phyloP scores from a whole-genome alignment of 2,888 invertebrate genomes.

The Nebria brevicollis region DNA sequence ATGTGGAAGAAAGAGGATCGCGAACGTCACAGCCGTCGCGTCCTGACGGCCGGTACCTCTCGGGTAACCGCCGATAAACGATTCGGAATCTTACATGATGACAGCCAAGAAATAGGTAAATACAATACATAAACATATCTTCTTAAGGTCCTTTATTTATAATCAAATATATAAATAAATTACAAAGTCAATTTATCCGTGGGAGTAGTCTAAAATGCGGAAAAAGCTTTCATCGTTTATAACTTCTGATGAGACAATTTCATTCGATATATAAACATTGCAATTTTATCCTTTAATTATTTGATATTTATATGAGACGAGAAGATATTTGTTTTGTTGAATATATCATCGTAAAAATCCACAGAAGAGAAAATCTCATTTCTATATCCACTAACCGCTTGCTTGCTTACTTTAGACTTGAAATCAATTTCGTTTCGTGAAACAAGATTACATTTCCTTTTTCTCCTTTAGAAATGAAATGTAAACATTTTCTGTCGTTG shows the following conservation, averaged over 20 bases:
- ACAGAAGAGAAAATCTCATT: background rate
- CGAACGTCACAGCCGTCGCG: slow-evolving; percentile 65
- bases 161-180: too few species aligned
- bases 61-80: slow-evolving; percentile 80
- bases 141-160: background rate
- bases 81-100: slow-evolving; percentile 79
- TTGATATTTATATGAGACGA: background rate
- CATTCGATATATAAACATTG: background rate
- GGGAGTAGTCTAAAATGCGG: too few species aligned
- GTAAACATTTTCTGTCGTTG: slow-evolving; percentile 5
- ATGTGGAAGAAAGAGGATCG: slow-evolving; percentile 79
- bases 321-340: background rate
- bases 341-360: background rate
- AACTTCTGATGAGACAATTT: too few species aligned
- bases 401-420: background rate
- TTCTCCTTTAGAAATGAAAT: slow-evolving; percentile 4
- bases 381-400: background rate
- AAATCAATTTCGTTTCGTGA: slow-evolving; percentile 9
- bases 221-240: too few species aligned
- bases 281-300: background rate
- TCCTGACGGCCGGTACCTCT: slow-evolving; percentile 80
- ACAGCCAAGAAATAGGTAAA: slow-evolving; percentile 67
- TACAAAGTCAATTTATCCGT: too few species aligned
- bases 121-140: background rate
- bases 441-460: slow-evolving; percentile 18